Evolutionary conservation across 53 echinoderm and acorn worm genomes (phyloP), one percentile per base, ranked within the genome.

Genomic region (Mesocentrotus franciscanus): DNA sequence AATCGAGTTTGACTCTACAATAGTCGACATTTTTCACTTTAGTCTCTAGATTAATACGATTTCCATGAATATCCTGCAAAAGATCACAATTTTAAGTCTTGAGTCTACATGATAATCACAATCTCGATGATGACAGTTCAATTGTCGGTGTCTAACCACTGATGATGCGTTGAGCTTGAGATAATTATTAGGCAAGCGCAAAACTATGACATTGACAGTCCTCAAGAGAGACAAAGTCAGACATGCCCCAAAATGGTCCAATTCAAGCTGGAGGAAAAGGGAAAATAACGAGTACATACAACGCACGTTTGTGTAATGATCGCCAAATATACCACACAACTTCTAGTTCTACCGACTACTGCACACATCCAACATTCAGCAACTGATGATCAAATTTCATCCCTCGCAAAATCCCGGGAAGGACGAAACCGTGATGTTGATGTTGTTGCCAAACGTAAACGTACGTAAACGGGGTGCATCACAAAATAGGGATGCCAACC

Each of bases 311-410:
- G 18, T 18, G 66, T 22, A 66, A 66, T 74, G 74, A 74, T 74
- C 27, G 30, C 27, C 74, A 29, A 74, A 74, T 70, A 74, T 27
- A 27, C 74, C 74, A 10, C 74, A 10, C 4, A 7, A 17, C 4
- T 68, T 10, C 30, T 30, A 17, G 0, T 68, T 10, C 30, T 30
- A 75, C 76, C 68, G 12, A 42, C 81, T 17, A 42, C 36, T 9
- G 36, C 76, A 32, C 76, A 81, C 81, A 81, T 81, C 17, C 78
- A 78, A 81, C 39, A 42, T 18, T 36, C 81, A 76, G 12, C 81
- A 81, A 35, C 20, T 29, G 27, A 89, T 90, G 90, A 90, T 90
- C 90, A 90, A 90, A 90, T 90, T 90, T 90, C 90, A 90, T 90
- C 90, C 90, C 16, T 90, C 90, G 60, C 58, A 90, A 90, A 90